Base-by-base conservation (phyloP, 2,888 invertebrate genomes). In the Dryadula phaetusa region DNA sequence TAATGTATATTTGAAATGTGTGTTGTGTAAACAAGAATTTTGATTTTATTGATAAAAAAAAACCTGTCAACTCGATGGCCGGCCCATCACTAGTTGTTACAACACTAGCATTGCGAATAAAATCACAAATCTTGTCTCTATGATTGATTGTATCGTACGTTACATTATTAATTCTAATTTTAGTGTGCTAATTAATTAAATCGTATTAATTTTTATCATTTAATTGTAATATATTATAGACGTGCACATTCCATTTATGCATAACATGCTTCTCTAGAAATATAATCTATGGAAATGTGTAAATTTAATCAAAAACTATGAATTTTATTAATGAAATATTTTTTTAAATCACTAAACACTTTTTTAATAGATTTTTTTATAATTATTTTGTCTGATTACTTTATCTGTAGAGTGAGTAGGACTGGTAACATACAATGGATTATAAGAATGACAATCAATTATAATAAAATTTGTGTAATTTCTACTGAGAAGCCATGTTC, bases 171-270 rank as follows among this genome's bases (percentile, higher is more conserved):
- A 90, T 88, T 86, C 75, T 88, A 89, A 88, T 81, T 85, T 79
- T 92, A 92, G 92, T 87, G 92, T 92, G 90, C 92, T 92, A 92
- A 92, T 92, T 84, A 88, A 89, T 92, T 84, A 88, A 89, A 84
- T 88, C 84, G 84, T 90, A 90, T 87, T 90, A 92, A 90, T 69
- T 89, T 88, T 84, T 86, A 87, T 82, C 84, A 85, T 70, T 84
- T 84, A 87, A 86, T 83, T 92, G 89, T 92, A 91, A 88, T 90
- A 88, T 90, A 92, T 84, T 85, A 84, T 85, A 87, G 82, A 85
- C 79, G 80, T 85, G 81, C 79, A 87, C 89, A 90, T 90, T 90
- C 90, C 90, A 85, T 91, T 90, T 80, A 87, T 86, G 88, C 88
- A 83, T 84, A 88, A 90, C 88, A 87, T 87, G 85, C 83, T 87